Conservation (phyloP, 2,888 invertebrate genomes). For the Aproaerema taeniolella region DNA sequence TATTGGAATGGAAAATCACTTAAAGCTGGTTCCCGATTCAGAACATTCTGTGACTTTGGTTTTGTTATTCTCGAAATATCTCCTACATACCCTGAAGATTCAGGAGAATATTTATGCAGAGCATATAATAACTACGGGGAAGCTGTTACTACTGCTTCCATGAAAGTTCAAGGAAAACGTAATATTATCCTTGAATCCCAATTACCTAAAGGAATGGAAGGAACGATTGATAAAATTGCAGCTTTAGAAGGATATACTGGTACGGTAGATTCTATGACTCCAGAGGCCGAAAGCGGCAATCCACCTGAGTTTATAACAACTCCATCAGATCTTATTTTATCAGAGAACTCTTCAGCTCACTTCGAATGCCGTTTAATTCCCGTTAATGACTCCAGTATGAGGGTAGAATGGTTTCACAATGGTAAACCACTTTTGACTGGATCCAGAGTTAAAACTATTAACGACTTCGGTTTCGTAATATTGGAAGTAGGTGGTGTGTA, state of each 20-base stretch:
- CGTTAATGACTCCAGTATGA: conserved; percentile 94
- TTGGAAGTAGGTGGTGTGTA: conserved; percentile 96
- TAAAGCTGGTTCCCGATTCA: conserved; percentile 93
- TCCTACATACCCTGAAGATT: conserved; percentile 97
- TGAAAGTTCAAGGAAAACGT: conserved; percentile 94
- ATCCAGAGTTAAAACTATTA: conserved; percentile 95
- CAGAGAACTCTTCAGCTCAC: conserved; percentile 93
- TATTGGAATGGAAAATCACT: conserved; percentile 95
- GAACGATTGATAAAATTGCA: conserved; percentile 95
- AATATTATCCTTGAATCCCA: conserved; percentile 95
- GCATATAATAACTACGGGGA: conserved; percentile 93
- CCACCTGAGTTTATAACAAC: conserved; percentile 94
- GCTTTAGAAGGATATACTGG: conserved; percentile 91
- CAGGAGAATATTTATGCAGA: conserved; percentile 93
- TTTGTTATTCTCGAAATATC: conserved; percentile 98
- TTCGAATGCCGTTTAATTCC: conserved; percentile 94
- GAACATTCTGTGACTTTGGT: conserved; percentile 98
- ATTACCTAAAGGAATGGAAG: conserved; percentile 94
- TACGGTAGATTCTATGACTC: conserved; percentile 79
- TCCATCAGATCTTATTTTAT: conserved; percentile 88
- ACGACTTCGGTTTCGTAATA: conserved; percentile 98
- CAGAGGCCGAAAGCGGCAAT: conserved; percentile 89
- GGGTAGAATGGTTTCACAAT: conserved; percentile 98
- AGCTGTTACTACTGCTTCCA: conserved; percentile 91
- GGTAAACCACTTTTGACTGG: conserved; percentile 94